phyloP scores from a whole-genome alignment of 2,113 vertebrate species.

The Proterorhinus semilunaris region DNA sequence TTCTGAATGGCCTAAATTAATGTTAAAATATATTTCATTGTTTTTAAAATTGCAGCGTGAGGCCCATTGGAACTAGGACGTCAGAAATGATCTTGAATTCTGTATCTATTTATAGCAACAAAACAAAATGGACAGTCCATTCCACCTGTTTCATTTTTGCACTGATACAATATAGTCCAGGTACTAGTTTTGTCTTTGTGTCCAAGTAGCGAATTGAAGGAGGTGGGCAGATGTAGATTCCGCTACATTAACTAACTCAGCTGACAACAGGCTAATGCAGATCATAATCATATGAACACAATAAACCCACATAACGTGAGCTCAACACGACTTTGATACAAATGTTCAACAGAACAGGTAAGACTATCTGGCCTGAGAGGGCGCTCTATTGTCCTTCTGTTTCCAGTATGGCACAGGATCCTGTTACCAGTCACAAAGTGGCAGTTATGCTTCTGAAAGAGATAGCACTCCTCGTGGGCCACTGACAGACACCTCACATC shows the following conservation, averaged over 20 bases:
- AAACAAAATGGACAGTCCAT: too few species aligned
- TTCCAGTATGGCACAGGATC: constrained; percentile 65
- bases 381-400: constrained; percentile 64
- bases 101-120: too few species aligned
- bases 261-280: neutral
- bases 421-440: constrained; percentile 74
- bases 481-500: constrained; percentile 60
- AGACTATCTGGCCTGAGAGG: constrained; percentile 69
- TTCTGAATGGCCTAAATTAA: too few species aligned
- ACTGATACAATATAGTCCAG: too few species aligned
- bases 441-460: constrained; percentile 72
- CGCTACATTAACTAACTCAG: neutral
- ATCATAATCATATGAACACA: neutral
- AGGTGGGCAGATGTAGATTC: neutral
- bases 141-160: too few species aligned
- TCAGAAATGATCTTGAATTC: too few species aligned
- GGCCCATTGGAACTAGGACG: too few species aligned
- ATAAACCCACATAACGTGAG: neutral
- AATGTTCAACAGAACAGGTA: constrained; percentile 45
- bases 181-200: neutral
- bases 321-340: constrained; percentile 33
- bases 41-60: too few species aligned
- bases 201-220: neutral
- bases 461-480: constrained; percentile 64
- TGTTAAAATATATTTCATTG: too few species aligned